These are phyloP conservation scores for Anguilla marmorata DNA, from an alignment of 2,797 vertebrate genomes.

Conservation along the genomic window DNA sequence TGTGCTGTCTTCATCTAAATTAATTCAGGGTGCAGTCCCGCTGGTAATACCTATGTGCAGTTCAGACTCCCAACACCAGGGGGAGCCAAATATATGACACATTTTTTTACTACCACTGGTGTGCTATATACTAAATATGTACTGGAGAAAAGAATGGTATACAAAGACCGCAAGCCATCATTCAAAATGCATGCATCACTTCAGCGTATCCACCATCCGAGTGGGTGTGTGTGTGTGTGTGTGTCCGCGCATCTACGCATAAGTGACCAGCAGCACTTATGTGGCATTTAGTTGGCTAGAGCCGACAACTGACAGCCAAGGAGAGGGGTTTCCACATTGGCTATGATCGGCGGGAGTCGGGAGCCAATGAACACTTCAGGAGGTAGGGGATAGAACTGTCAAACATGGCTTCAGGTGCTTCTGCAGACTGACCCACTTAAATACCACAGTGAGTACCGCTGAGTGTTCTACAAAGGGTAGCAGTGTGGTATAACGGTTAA, in stretches of 20 bases:
- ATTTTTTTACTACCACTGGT: background rate
- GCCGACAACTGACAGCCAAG: background rate
- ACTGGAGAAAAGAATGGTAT: background rate
- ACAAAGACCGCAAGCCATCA: background rate
- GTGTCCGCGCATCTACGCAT: background rate
- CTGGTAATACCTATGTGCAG: slow-evolving; percentile 1
- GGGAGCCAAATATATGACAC: slow-evolving; percentile 1
- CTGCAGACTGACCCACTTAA: background rate
- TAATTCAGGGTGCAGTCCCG: background rate
- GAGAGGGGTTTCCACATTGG: background rate
- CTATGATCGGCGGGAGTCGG: background rate
- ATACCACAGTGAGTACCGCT: background rate
- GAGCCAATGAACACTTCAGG: background rate
- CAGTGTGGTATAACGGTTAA: background rate
- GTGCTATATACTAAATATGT: background rate
- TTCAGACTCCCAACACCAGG: slow-evolving; percentile 24
- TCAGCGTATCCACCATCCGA: slow-evolving; percentile 50
- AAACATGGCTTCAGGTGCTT: background rate
- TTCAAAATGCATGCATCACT: slow-evolving; percentile 17
- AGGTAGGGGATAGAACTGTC: background rate
- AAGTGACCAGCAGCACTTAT: background rate
- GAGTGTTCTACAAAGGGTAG: background rate
- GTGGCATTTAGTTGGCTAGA: background rate
- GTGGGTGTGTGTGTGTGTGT: background rate
- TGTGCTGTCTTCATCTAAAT: background rate